phyloP scores from a whole-genome alignment of 2,888 invertebrate species.

The Trisateles emortualis region DNA sequence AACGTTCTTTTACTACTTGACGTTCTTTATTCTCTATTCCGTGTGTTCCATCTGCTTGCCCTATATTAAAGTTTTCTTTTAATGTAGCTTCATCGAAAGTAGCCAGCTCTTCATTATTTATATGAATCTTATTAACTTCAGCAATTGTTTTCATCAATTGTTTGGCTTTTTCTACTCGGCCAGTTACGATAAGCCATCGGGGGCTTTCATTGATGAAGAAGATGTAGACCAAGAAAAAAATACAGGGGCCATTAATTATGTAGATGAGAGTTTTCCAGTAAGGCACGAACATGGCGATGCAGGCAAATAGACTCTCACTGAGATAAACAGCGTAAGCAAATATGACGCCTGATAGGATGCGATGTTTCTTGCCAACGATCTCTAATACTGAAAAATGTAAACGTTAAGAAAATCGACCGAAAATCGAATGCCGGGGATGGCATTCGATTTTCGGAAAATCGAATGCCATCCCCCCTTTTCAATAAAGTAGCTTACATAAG shows the following conservation, averaged over 20 bases:
- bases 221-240: conserved; percentile 62
- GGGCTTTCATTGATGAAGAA: conserved; percentile 70
- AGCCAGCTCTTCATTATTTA: conserved; percentile 59
- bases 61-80: conserved; percentile 66
- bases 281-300: conserved; percentile 68
- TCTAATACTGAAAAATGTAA: conserved; percentile 73
- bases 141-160: conserved; percentile 59
- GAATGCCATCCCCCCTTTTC: too few relatives aligned
- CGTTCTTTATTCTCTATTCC: too few relatives aligned
- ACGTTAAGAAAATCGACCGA: too few relatives aligned
- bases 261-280: conserved; percentile 71
- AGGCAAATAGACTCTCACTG: conserved; percentile 69
- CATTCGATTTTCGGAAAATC: too few relatives aligned
- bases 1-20: conserved; percentile 61
- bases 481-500: not conserved
- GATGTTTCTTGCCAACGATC: conserved; percentile 62
- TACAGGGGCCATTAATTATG: conserved; percentile 68
- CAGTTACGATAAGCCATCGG: conserved; percentile 73
- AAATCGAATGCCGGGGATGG: too few relatives aligned
- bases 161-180: conserved; percentile 66
- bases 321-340: conserved; percentile 69
- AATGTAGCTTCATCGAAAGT: conserved; percentile 58
- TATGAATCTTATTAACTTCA: conserved; percentile 62
- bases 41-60: too few relatives aligned
- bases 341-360: conserved; percentile 68